These are phyloP conservation scores for Thymelicus acteon DNA, from an alignment of 2,888 invertebrate genomes.

Conservation along the genomic window DNA sequence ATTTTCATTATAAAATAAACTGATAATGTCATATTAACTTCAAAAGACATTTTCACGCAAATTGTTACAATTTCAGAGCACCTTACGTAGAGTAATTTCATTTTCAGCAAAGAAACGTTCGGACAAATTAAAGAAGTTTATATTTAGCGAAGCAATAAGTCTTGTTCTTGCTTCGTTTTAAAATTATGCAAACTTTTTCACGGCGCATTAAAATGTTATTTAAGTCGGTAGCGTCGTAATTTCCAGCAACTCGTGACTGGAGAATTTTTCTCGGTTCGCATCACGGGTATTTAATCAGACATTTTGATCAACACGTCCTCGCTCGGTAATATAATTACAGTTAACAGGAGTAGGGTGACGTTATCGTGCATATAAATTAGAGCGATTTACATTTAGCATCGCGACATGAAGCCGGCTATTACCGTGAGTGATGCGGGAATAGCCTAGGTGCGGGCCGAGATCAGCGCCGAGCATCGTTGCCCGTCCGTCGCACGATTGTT, in stretches of 20 bases:
- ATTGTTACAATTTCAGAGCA: conserved; percentile 6
- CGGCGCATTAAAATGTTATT: conserved; percentile 38
- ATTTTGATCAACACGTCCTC: conserved; percentile 84
- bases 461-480: conserved; percentile 52
- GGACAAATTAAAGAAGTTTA: conserved; percentile 36
- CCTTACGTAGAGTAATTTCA: conserved; percentile 28
- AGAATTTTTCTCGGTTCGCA: conserved; percentile 65
- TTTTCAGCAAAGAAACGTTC: conserved; percentile 33
- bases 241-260: conserved; percentile 44
- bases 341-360: conserved; percentile 83
- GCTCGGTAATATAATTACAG: conserved; percentile 83
- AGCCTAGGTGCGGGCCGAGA: conserved; percentile 68
- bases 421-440: conserved; percentile 80
- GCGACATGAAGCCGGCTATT: conserved; percentile 78
- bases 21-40: neutral
- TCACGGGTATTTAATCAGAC: conserved; percentile 75
- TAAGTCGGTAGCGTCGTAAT: conserved; percentile 35
- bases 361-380: conserved; percentile 84
- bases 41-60: neutral
- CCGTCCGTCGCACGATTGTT: conserved; percentile 41
- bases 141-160: conserved; percentile 36
- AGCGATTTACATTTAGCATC: conserved; percentile 82
- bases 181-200: conserved; percentile 39
- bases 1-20: too few relatives aligned
- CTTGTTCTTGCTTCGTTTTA: conserved; percentile 36